Percentiles rank a stretch among this genome's conserved stretches.
Evolutionary conservation across 2,797 vertebrate species (phyloP).

Genomic region (Lacerta bilineata): DNA sequence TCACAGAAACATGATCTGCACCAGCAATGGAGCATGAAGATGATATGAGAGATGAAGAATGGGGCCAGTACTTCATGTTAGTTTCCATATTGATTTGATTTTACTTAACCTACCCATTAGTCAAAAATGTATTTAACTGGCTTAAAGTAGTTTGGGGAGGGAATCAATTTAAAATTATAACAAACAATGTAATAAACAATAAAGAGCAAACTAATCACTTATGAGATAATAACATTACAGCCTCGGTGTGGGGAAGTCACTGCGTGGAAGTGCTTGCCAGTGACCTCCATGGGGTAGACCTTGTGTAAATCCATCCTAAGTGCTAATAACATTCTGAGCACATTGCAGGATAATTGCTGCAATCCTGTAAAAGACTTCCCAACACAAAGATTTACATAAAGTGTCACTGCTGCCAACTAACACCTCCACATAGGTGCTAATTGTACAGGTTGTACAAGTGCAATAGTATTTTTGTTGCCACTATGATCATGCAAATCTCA

Average conservation of each 20-base stretch:
- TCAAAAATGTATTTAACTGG: not conserved
- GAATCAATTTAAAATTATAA: too few relatives aligned
- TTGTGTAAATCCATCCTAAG: not conserved
- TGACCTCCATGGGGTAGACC: not conserved
- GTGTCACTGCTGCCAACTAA: not conserved
- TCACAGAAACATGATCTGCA: not conserved
- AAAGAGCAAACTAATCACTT: not conserved
- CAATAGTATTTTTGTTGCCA: not conserved
- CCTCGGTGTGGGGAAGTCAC: not conserved
- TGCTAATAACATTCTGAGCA: not conserved
- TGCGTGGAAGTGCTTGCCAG: not conserved
- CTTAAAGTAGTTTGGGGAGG: not conserved
- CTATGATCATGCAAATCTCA: not conserved
- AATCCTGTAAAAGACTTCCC: conserved; percentile 36
- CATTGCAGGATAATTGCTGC: conserved; percentile 48
- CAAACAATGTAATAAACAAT: not conserved
- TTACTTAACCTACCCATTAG: not conserved
- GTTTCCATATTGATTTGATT: not conserved
- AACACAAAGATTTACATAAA: not conserved
- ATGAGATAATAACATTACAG: not conserved
- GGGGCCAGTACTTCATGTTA: not conserved
- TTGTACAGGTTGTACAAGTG: not conserved
- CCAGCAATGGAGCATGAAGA: not conserved
- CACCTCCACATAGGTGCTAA: too few relatives aligned
- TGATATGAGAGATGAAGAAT: not conserved